Conservation (phyloP, 2,797 vertebrate species). For the Sebastes vulpes region DNA sequence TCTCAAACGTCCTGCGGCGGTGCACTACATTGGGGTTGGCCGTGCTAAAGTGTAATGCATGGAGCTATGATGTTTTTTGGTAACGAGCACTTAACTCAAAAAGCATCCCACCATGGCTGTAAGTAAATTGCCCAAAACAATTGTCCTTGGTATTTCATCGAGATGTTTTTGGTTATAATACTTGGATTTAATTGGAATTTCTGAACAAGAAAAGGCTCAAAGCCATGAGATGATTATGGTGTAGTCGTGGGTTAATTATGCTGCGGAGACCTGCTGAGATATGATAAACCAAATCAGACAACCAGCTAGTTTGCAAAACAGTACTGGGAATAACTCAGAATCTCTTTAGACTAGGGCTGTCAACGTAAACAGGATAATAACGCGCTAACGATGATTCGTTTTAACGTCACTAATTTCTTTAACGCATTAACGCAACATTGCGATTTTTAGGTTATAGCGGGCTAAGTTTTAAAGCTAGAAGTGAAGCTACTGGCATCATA, state of each 20-base stretch:
- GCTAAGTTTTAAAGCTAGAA: too few relatives aligned
- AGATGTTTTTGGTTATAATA: background rate
- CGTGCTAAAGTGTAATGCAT: background rate
- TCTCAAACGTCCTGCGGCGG: constrained; percentile 64
- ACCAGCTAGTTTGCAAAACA: background rate
- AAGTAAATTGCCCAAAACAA: background rate
- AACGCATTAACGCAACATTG: too few relatives aligned
- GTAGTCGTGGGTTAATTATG: constrained; percentile 66
- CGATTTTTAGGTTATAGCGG: too few relatives aligned
- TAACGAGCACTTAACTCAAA: background rate
- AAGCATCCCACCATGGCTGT: background rate
- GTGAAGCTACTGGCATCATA: too few relatives aligned
- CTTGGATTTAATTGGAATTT: constrained; percentile 30
- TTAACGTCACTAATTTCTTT: too few relatives aligned
- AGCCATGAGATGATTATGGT: constrained; percentile 39
- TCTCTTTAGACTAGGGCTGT: background rate
- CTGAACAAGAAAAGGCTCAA: constrained; percentile 38
- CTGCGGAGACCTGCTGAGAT: constrained; percentile 52
- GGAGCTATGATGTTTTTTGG: background rate
- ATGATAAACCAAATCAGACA: constrained; percentile 45
- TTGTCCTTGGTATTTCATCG: background rate
- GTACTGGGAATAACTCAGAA: background rate
- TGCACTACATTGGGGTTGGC: constrained; percentile 37
- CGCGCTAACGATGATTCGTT: too few relatives aligned
- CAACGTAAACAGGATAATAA: too few relatives aligned